phyloP scores from a whole-genome alignment of 2,113 vertebrate species.

The Podilymbus podiceps region DNA sequence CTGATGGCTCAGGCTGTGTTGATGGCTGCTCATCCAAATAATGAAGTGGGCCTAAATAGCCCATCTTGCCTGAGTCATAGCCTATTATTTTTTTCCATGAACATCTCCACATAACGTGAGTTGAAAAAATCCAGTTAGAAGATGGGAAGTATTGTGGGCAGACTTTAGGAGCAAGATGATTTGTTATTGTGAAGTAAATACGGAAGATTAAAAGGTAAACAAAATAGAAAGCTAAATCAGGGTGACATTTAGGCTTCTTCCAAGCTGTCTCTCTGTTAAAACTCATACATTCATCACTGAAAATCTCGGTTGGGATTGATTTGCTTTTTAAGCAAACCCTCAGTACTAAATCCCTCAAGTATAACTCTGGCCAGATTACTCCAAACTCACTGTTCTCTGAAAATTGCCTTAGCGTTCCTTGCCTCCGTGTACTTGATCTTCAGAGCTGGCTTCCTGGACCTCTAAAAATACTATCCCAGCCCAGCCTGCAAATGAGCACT shows the following conservation, averaged over 20 bases:
- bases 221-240: background rate
- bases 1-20: background rate
- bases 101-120: background rate
- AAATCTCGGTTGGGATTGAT: background rate
- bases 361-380: background rate
- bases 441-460: background rate
- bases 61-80: background rate
- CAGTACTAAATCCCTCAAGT: background rate
- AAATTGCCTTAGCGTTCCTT: background rate
- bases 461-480: background rate
- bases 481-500: background rate
- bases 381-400: background rate
- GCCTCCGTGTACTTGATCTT: background rate
- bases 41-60: background rate
- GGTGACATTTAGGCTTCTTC: background rate
- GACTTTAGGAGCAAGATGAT: background rate
- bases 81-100: background rate
- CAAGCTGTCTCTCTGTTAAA: background rate
- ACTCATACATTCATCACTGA: background rate
- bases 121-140: background rate
- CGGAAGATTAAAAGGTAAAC: background rate
- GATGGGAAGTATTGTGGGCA: background rate
- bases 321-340: background rate
- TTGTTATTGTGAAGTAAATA: background rate
- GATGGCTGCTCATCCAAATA: background rate